Conservation (phyloP, 2,888 invertebrate genomes). For the Macaria notata region DNA sequence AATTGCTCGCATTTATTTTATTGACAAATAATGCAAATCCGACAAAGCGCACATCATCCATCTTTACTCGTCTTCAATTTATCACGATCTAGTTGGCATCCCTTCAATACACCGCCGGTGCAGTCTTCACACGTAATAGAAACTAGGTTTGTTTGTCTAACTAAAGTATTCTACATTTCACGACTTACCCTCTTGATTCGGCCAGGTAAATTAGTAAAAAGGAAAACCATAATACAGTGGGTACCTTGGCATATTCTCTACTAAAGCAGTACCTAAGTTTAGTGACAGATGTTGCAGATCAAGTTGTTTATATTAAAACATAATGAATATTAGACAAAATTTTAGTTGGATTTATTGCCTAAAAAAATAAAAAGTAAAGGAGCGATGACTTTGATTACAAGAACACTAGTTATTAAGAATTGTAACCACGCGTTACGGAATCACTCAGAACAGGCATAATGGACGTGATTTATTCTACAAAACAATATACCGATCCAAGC, state of each 20-base stretch:
- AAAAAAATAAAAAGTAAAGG: too few relatives aligned
- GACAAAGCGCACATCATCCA: background rate
- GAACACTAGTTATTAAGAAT: conserved; percentile 1
- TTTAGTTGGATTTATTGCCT: too few relatives aligned
- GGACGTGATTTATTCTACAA: conserved; percentile 18
- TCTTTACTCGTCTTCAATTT: conserved; percentile 4
- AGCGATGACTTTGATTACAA: background rate
- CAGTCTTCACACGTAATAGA: too few relatives aligned
- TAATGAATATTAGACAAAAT: too few relatives aligned
- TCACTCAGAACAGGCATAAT: conserved; percentile 13
- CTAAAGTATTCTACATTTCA: too few relatives aligned
- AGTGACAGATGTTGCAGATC: too few relatives aligned
- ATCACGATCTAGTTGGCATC: conserved; percentile 8
- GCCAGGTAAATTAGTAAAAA: too few relatives aligned
- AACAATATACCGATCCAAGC: conserved; percentile 9
- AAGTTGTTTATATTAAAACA: too few relatives aligned
- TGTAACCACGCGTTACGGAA: conserved; percentile 13
- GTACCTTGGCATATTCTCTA: too few relatives aligned
- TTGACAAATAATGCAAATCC: conserved; percentile 7
- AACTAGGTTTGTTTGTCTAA: background rate
- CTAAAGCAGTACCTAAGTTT: too few relatives aligned
- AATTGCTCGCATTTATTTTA: background rate
- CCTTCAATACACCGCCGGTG: background rate
- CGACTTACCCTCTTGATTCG: too few relatives aligned
- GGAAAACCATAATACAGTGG: too few relatives aligned